Conservation (phyloP, 2,888 invertebrate genomes). For the Ochropleura plecta region DNA sequence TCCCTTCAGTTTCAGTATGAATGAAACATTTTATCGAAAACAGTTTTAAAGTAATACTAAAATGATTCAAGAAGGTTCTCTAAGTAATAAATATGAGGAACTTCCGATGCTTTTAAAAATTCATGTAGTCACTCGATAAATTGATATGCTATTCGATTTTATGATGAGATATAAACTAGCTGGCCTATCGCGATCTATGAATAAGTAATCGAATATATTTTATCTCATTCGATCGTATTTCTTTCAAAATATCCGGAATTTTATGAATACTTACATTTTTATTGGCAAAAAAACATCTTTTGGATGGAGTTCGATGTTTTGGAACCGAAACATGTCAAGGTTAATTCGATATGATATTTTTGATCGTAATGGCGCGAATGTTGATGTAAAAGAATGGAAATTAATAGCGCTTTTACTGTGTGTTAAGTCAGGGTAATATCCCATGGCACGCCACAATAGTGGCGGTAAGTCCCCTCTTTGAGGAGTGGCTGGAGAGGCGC, state of each 20-base stretch:
- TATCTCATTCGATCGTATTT: constrained; percentile 48
- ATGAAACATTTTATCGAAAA: not conserved
- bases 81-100: constrained; percentile 17
- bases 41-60: not conserved
- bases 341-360: constrained; percentile 12
- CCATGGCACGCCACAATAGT: no score
- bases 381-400: not conserved
- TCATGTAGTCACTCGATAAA: constrained; percentile 48
- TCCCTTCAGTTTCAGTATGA: not conserved
- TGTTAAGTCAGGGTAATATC: not conserved
- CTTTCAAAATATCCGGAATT: constrained; percentile 42
- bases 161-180: constrained; percentile 57
- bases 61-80: not conserved
- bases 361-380: not conserved
- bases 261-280: constrained; percentile 54
- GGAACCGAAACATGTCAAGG: constrained; percentile 1
- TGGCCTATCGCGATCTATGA: constrained; percentile 59
- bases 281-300: constrained; percentile 37
- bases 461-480: no score
- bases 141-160: constrained; percentile 53
- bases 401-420: not conserved
- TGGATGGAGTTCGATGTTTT: constrained; percentile 28
- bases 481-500: no score
- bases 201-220: constrained; percentile 61
- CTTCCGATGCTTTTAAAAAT: constrained; percentile 33